phyloP scores from a whole-genome alignment of 2,113 vertebrate species.

The Pantherophis guttatus region DNA sequence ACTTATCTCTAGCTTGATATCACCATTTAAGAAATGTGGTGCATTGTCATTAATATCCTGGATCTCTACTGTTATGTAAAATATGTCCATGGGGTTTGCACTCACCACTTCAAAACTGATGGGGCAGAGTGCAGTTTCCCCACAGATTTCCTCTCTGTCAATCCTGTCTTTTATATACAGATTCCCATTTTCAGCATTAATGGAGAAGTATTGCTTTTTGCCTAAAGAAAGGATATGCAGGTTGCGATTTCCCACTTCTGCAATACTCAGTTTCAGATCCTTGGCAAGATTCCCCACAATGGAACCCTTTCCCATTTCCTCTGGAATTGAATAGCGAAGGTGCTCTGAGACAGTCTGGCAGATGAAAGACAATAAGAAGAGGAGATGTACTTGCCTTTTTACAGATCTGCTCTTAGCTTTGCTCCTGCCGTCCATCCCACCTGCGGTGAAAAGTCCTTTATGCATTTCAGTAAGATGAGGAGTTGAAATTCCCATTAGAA shows the following conservation, averaged over 20 bases:
- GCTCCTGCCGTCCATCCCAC: background rate
- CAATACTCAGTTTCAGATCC: too few relatives aligned
- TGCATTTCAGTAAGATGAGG: background rate
- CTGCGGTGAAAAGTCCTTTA: background rate
- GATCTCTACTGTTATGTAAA: conserved; percentile 59
- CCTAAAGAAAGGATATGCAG: too few relatives aligned
- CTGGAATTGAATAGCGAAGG: conserved; percentile 1
- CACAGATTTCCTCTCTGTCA: too few relatives aligned
- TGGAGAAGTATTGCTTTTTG: too few relatives aligned
- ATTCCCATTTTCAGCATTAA: too few relatives aligned
- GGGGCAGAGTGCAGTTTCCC: too few relatives aligned
- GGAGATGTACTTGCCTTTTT: conserved; percentile 52
- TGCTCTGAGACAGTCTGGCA: conserved; percentile 28
- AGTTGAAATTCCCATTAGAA: background rate
- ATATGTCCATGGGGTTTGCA: conserved; percentile 69
- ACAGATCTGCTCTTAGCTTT: background rate
- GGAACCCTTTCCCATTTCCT: too few relatives aligned
- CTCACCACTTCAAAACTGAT: conserved; percentile 58
- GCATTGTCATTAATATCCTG: conserved; percentile 71
- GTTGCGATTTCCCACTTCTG: too few relatives aligned
- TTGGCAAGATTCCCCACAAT: too few relatives aligned
- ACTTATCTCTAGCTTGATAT: conserved; percentile 61
- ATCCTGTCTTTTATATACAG: too few relatives aligned
- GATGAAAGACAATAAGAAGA: conserved; percentile 22
- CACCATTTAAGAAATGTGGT: conserved; percentile 63